These are phyloP conservation scores for Selenia dentaria DNA, from an alignment of 2,888 invertebrate species.

Conservation along the genomic window DNA sequence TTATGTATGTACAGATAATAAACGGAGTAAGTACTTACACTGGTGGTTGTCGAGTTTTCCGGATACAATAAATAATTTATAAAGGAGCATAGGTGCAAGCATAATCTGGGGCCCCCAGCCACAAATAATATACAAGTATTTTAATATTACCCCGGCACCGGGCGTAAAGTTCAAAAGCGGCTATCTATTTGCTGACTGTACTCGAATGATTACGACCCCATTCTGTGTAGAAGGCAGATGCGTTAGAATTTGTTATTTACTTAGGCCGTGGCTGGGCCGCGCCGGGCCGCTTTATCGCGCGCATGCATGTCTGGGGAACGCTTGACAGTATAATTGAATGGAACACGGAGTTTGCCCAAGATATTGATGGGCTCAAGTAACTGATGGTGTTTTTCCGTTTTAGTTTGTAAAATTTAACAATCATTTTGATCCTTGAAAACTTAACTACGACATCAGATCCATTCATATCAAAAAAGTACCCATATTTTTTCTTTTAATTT, in stretches of 20 bases:
- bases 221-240: slow-evolving; percentile 61
- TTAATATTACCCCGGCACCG: slow-evolving; percentile 15
- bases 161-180: slow-evolving; percentile 30
- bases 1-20: too few relatives aligned
- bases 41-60: too few relatives aligned
- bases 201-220: slow-evolving; percentile 44
- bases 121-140: too few relatives aligned
- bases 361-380: slow-evolving; percentile 27
- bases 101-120: too few relatives aligned
- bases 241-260: slow-evolving; percentile 68
- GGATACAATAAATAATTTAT: too few relatives aligned
- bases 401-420: slow-evolving; percentile 11
- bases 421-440: too few relatives aligned
- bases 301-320: slow-evolving; percentile 61
- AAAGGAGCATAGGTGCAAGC: too few relatives aligned
- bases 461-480: too few relatives aligned
- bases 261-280: slow-evolving; percentile 57
- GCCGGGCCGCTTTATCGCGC: slow-evolving; percentile 58
- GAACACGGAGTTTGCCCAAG: slow-evolving; percentile 26
- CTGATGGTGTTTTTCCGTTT: slow-evolving; percentile 16
- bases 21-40: too few relatives aligned
- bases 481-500: neutral
- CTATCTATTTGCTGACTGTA: slow-evolving; percentile 41
- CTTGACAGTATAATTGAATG: slow-evolving; percentile 58
- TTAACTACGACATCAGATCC: too few relatives aligned